Conservation (phyloP, 2,113 vertebrate genomes). For the Azemiops feae region DNA sequence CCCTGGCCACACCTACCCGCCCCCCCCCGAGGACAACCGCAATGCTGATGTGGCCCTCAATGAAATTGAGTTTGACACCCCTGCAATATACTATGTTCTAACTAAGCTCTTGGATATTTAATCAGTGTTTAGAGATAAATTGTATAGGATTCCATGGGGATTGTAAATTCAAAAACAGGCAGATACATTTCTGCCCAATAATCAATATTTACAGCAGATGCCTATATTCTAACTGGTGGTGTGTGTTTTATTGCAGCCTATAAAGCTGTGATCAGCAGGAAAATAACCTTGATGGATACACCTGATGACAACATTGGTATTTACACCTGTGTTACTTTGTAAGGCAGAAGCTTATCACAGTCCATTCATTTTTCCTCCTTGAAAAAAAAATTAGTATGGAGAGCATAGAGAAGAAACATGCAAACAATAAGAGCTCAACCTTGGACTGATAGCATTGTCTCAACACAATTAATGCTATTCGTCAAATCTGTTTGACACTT, state of each 20-base stretch:
- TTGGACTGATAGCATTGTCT: slow-evolving; percentile 26
- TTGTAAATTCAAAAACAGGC: slow-evolving; percentile 38
- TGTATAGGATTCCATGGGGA: slow-evolving; percentile 15
- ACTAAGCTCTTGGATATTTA: slow-evolving; percentile 1
- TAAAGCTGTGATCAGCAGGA: slow-evolving; percentile 35
- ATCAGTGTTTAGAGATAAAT: slow-evolving; percentile 26
- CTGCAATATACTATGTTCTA: neutral
- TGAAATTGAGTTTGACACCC: too few species aligned
- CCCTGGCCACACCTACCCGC: too few species aligned
- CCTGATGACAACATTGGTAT: slow-evolving; percentile 47
- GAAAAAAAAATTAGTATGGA: neutral
- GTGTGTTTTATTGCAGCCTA: neutral
- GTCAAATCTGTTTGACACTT: slow-evolving; percentile 28
- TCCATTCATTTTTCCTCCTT: slow-evolving; percentile 20
- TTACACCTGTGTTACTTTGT: slow-evolving; percentile 33
- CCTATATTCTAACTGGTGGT: slow-evolving; percentile 37
- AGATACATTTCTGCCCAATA: slow-evolving; percentile 41
- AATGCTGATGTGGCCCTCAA: too few species aligned
- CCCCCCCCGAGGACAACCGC: too few species aligned
- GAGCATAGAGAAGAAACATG: neutral
- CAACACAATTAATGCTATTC: slow-evolving; percentile 1
- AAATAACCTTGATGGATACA: slow-evolving; percentile 24
- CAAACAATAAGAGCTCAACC: neutral
- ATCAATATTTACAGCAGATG: slow-evolving; percentile 35
- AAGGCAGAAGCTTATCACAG: slow-evolving; percentile 10